phyloP scores from a whole-genome alignment of 2,113 vertebrate species.

The Chiloscyllium plagiosum region DNA sequence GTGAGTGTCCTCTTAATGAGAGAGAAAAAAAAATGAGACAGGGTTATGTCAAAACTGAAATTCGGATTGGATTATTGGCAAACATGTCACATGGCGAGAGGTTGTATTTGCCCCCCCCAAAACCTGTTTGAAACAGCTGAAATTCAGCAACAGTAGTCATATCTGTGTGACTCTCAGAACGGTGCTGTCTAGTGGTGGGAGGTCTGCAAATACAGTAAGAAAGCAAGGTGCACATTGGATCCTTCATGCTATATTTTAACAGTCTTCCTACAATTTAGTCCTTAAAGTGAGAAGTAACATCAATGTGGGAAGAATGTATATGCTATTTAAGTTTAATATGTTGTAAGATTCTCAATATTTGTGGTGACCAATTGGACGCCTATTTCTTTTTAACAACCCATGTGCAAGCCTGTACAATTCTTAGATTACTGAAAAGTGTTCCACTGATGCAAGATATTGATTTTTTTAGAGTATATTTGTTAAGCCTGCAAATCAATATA shows the following conservation, averaged over 20 bases:
- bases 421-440: background rate
- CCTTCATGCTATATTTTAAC: background rate
- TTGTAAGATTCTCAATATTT: background rate
- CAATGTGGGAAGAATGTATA: background rate
- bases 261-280: background rate
- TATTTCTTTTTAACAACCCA: background rate
- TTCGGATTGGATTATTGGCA: background rate
- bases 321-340: background rate
- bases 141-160: background rate
- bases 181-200: background rate
- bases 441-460: conserved; percentile 28
- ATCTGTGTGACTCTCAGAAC: background rate
- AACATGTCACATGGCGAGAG: background rate
- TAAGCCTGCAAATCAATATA: background rate
- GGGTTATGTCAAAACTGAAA: background rate
- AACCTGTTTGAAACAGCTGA: background rate
- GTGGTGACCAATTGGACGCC: background rate
- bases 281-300: background rate
- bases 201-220: background rate
- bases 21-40: background rate
- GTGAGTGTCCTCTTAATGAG: background rate
- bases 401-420: background rate
- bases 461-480: conserved; percentile 12
- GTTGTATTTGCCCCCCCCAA: background rate
- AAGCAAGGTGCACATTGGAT: background rate